phyloP scores from a whole-genome alignment of 2,797 vertebrate species.

The Amphiprion clarkii region DNA sequence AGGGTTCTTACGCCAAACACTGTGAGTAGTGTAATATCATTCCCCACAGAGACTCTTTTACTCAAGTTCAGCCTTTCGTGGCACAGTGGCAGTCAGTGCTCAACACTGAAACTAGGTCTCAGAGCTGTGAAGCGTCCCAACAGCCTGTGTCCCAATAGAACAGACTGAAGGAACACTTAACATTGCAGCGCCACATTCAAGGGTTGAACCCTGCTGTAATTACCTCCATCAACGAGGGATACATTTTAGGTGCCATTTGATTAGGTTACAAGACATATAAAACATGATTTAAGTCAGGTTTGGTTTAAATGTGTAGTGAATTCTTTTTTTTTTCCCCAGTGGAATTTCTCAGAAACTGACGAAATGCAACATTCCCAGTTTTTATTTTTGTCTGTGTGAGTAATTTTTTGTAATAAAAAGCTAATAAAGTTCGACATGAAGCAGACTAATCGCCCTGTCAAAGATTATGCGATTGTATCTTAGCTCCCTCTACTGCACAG shows the following conservation, averaged over 20 bases:
- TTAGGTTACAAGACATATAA: background rate
- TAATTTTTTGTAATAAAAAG: background rate
- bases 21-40: slow-evolving; percentile 13
- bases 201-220: slow-evolving; percentile 7
- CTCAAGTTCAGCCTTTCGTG: slow-evolving; percentile 12
- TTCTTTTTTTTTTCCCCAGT: background rate
- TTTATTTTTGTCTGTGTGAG: background rate
- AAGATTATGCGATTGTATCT: too few species aligned
- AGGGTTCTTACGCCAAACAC: background rate
- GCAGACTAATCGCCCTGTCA: background rate
- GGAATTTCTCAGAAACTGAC: too few species aligned
- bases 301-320: background rate
- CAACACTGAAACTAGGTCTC: slow-evolving; percentile 29
- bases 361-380: background rate
- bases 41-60: slow-evolving; percentile 18
- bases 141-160: slow-evolving; percentile 12
- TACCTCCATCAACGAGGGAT: background rate
- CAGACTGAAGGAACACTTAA: slow-evolving; percentile 17
- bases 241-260: background rate
- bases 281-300: background rate
- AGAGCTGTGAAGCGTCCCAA: slow-evolving; percentile 32
- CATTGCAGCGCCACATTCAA: slow-evolving; percentile 16
- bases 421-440: background rate
- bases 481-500: background rate
- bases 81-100: slow-evolving; percentile 6